These are phyloP conservation scores for Trichopoda pennipes DNA, from an alignment of 2,888 invertebrate genomes.

Conservation along the genomic window DNA sequence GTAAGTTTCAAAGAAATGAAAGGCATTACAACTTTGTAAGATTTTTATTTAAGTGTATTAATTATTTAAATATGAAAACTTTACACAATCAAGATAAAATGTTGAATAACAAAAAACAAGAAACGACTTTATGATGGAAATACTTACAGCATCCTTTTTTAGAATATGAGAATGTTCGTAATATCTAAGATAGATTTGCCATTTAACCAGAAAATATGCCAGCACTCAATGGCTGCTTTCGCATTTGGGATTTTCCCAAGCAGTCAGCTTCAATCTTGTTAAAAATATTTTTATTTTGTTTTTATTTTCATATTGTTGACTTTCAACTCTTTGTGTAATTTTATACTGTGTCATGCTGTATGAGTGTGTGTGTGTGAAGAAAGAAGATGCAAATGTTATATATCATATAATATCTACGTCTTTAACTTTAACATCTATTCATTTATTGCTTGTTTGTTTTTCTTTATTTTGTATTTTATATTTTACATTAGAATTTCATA, in stretches of 20 bases:
- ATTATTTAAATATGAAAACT: slow-evolving; percentile 57
- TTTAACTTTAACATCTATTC: slow-evolving; percentile 38
- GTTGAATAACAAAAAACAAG: background rate
- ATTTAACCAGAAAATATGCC: slow-evolving; percentile 66
- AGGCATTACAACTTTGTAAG: background rate
- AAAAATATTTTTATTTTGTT: slow-evolving; percentile 27
- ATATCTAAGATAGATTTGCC: slow-evolving; percentile 15
- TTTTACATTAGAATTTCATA: slow-evolving; percentile 66
- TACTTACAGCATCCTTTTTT: background rate
- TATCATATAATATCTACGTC: slow-evolving; percentile 34
- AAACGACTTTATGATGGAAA: slow-evolving; percentile 17
- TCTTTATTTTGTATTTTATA: slow-evolving; percentile 1
- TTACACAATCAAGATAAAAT: slow-evolving; percentile 22
- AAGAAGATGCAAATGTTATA: slow-evolving; percentile 36
- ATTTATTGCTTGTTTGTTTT: slow-evolving; percentile 16
- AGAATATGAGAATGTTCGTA: background rate
- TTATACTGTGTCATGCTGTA: slow-evolving; percentile 39
- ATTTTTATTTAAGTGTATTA: slow-evolving; percentile 49
- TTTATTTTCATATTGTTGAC: slow-evolving; percentile 9
- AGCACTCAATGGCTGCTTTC: slow-evolving; percentile 59
- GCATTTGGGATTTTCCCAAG: slow-evolving; percentile 37
- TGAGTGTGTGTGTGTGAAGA: too few relatives aligned
- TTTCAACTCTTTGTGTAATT: slow-evolving; percentile 46
- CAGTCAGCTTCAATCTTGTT: slow-evolving; percentile 50
- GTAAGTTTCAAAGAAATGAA: slow-evolving; percentile 43